Conservation (phyloP, 2,888 invertebrate genomes). For the Calephelis perditalis region DNA sequence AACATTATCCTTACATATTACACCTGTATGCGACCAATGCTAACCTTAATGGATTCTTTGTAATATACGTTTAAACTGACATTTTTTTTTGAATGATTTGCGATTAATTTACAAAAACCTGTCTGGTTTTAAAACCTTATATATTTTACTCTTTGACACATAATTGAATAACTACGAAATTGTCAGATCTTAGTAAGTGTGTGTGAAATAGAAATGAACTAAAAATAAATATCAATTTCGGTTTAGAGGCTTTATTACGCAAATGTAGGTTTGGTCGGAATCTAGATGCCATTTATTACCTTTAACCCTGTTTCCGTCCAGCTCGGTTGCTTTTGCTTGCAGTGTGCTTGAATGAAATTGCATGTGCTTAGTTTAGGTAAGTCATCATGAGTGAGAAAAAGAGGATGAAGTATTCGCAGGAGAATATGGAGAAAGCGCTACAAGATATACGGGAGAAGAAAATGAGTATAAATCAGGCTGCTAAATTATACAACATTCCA, state of each 20-base stretch:
- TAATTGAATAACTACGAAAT: neutral
- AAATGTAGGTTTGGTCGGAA: neutral
- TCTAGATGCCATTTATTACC: too few relatives aligned
- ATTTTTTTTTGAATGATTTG: neutral
- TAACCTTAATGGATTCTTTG: too few relatives aligned
- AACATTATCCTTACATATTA: too few relatives aligned
- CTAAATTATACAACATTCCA: constrained; percentile 18
- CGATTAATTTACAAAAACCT: neutral
- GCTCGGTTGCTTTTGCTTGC: too few relatives aligned
- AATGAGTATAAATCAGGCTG: constrained; percentile 20
- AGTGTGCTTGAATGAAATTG: neutral
- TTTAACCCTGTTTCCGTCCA: too few relatives aligned
- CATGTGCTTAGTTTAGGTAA: neutral
- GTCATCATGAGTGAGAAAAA: constrained; percentile 5
- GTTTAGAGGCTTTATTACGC: neutral
- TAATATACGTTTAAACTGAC: too few relatives aligned
- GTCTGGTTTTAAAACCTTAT: neutral
- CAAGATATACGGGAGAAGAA: constrained; percentile 18
- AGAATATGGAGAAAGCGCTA: constrained; percentile 20
- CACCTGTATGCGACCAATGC: too few relatives aligned
- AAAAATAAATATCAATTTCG: neutral
- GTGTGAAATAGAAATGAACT: neutral
- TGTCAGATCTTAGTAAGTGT: neutral
- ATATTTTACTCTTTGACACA: neutral
- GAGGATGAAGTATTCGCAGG: constrained; percentile 17